Evolutionary conservation across 2,113 vertebrate species (phyloP).

Genomic region (Amblyornis subalaris): DNA sequence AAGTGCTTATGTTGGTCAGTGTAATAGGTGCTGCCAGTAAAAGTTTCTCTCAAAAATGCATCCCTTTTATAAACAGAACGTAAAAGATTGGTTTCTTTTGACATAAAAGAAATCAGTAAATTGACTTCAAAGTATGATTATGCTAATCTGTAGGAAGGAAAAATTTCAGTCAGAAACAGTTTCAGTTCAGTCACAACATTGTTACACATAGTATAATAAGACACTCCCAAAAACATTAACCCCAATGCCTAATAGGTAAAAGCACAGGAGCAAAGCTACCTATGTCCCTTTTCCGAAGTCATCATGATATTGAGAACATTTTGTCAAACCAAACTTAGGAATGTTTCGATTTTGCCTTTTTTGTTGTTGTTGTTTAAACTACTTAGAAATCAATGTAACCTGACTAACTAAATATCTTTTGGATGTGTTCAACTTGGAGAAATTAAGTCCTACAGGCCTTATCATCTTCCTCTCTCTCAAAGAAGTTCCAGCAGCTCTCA

Average conservation of each 20-base stretch:
- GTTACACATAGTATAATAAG: rapidly evolving
- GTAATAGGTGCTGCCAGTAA: background rate
- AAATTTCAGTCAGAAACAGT: background rate
- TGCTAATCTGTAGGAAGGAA: background rate
- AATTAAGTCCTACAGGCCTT: background rate
- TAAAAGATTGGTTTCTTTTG: background rate
- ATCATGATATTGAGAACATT: background rate
- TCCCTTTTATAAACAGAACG: background rate
- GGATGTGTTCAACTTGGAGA: background rate
- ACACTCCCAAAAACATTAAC: background rate
- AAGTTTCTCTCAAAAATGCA: background rate
- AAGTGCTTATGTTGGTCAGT: background rate
- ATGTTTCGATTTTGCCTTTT: background rate
- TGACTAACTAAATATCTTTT: background rate
- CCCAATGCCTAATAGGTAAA: background rate
- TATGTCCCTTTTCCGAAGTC: background rate
- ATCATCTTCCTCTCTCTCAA: background rate
- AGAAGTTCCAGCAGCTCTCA: background rate
- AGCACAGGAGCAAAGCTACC: background rate
- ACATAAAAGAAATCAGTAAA: background rate
- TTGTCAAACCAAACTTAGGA: background rate
- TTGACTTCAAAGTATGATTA: background rate
- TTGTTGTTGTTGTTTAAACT: background rate
- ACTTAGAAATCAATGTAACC: background rate
- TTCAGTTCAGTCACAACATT: background rate